These are phyloP conservation scores for Drosophila nasuta DNA, from an alignment of 1,140 invertebrate species.

Conservation along the genomic window DNA sequence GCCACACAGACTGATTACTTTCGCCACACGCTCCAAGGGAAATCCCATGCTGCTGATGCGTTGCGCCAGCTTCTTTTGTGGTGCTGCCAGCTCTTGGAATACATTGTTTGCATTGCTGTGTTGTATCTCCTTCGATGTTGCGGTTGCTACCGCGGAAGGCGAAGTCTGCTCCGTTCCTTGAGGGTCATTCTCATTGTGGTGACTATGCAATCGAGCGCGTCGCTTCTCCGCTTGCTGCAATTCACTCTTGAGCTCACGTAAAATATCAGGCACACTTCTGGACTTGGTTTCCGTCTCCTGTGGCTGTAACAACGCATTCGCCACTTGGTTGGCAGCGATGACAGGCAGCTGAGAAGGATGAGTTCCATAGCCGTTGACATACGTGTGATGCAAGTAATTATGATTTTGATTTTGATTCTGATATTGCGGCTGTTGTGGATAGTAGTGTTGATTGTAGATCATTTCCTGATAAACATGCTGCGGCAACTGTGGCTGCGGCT, in stretches of 20 bases:
- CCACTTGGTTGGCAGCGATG: constrained; percentile 10
- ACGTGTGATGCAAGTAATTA: constrained; percentile 60
- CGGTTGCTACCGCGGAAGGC: background rate
- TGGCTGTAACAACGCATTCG: background rate
- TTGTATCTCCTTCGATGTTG: constrained; percentile 23
- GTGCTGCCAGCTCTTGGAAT: constrained; percentile 86
- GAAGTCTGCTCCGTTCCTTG: constrained; percentile 7
- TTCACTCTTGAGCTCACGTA: constrained; percentile 90
- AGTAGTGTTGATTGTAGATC: constrained; percentile 57
- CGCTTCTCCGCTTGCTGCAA: constrained; percentile 82
- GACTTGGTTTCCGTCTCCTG: constrained; percentile 85
- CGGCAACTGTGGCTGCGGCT: constrained; percentile 26
- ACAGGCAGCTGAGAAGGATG: constrained; percentile 59
- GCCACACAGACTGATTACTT: constrained; percentile 90
- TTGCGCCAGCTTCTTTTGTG: constrained; percentile 88
- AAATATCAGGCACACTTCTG: constrained; percentile 90
- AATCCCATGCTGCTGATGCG: constrained; percentile 94
- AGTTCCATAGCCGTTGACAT: constrained; percentile 65
- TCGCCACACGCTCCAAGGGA: constrained; percentile 90
- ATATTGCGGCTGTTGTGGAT: constrained; percentile 84
- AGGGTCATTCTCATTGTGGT: constrained; percentile 62
- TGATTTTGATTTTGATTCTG: constrained; percentile 68
- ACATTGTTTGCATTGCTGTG: constrained; percentile 19
- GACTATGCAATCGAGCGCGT: constrained; percentile 84
- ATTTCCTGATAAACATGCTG: constrained; percentile 54